A percentile compares a stretch with the other conserved stretches of the same genome.
Conservation (phyloP, 2,113 vertebrate genomes). For the Mirounga angustirostris region DNA sequence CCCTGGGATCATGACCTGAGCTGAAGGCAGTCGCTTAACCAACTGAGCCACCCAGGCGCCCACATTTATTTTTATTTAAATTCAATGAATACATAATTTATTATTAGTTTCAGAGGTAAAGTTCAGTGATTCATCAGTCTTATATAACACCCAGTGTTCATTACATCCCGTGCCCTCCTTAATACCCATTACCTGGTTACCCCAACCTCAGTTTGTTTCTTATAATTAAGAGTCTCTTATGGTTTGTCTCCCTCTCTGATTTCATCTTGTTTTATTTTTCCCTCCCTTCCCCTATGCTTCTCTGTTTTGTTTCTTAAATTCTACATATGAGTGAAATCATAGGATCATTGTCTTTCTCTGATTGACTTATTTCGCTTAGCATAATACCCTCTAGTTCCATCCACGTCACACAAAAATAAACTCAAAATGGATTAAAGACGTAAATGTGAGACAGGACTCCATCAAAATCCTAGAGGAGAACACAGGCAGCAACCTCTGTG, state of each 20-base stretch:
- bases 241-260: neutral
- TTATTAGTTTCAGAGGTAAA: neutral
- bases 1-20: no score
- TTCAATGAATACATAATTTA: neutral
- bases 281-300: neutral
- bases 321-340: neutral
- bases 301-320: neutral
- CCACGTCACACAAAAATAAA: neutral
- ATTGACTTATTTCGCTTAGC: neutral
- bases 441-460: neutral
- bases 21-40: no score
- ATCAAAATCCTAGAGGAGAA: neutral
- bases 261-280: neutral
- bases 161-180: neutral
- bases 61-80: neutral
- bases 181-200: neutral
- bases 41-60: no score
- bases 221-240: neutral
- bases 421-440: neutral
- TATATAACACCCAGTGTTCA: neutral
- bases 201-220: neutral
- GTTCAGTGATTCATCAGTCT: neutral
- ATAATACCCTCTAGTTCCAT: neutral
- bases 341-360: neutral
- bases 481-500: neutral